A percentile compares a stretch with the other conserved stretches of the same genome.
phyloP scores from a whole-genome alignment of 1,140 invertebrate species.

The Plutomurus gul region DNA sequence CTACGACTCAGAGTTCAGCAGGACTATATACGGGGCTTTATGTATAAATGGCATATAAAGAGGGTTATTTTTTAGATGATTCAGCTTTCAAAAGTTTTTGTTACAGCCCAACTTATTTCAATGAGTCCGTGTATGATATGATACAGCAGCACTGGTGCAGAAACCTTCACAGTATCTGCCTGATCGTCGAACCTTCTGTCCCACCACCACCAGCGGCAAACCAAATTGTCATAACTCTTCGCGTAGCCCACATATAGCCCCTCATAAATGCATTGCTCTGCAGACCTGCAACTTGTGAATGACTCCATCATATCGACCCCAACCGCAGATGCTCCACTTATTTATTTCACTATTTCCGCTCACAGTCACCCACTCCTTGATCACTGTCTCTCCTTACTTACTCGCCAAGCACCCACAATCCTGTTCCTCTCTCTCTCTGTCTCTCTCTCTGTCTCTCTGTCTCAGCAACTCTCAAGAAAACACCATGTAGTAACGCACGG shows the following conservation, averaged over 20 bases:
- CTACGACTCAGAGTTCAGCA: conserved; percentile 31
- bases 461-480: too few relatives aligned
- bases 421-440: neutral
- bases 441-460: neutral
- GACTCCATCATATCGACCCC: conserved; percentile 40
- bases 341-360: conserved; percentile 44
- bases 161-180: conserved; percentile 13
- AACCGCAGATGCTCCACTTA: conserved; percentile 41
- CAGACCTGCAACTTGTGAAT: conserved; percentile 38
- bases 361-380: conserved; percentile 16
- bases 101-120: conserved; percentile 51
- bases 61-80: conserved; percentile 54
- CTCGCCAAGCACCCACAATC: neutral
- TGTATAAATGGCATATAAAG: conserved; percentile 52
- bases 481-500: too few relatives aligned
- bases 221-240: conserved; percentile 48
- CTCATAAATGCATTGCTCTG: conserved; percentile 40
- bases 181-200: conserved; percentile 47
- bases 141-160: conserved; percentile 41
- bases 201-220: conserved; percentile 39
- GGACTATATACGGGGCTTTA: conserved; percentile 32
- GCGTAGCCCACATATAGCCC: conserved; percentile 37
- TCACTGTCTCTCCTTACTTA: neutral
- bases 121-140: conserved; percentile 43
- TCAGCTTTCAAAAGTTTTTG: conserved; percentile 50